phyloP scores from a whole-genome alignment of 2,113 vertebrate species.

The Natator depressus region DNA sequence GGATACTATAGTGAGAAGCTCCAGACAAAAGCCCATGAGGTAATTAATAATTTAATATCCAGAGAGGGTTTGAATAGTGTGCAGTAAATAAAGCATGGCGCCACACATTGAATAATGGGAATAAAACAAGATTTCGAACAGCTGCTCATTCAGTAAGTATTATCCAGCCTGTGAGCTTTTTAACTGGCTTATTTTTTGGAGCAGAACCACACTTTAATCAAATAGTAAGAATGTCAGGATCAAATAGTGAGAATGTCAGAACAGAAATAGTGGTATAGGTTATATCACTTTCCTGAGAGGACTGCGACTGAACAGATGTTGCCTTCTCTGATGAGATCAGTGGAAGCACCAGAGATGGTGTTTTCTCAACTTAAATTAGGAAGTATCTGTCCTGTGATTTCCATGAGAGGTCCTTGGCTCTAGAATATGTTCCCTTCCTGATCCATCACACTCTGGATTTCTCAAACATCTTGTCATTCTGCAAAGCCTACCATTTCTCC shows the following conservation, averaged over 20 bases:
- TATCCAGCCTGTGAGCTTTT: neutral
- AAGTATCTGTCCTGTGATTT: neutral
- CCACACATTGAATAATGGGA: neutral
- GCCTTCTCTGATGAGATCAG: neutral
- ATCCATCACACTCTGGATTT: neutral
- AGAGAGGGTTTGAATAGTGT: neutral
- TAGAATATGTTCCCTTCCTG: neutral
- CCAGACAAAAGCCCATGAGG: neutral
- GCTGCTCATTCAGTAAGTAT: neutral
- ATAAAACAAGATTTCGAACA: neutral
- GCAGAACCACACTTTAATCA: neutral
- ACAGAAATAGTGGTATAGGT: neutral
- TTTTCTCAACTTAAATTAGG: neutral
- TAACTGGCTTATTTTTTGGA: neutral
- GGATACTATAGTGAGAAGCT: neutral
- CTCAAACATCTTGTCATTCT: neutral
- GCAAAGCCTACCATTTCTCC: neutral
- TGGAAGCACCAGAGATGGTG: neutral
- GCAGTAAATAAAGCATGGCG: neutral
- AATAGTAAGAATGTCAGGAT: neutral
- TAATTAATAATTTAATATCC: neutral
- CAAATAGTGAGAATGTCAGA: neutral
- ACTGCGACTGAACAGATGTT: no score
- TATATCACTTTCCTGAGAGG: neutral
- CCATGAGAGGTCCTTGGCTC: neutral